Evolutionary conservation across 2,888 invertebrate species (phyloP), one percentile per base, ranked within the genome.

Genomic region (Eudemis profundana): DNA sequence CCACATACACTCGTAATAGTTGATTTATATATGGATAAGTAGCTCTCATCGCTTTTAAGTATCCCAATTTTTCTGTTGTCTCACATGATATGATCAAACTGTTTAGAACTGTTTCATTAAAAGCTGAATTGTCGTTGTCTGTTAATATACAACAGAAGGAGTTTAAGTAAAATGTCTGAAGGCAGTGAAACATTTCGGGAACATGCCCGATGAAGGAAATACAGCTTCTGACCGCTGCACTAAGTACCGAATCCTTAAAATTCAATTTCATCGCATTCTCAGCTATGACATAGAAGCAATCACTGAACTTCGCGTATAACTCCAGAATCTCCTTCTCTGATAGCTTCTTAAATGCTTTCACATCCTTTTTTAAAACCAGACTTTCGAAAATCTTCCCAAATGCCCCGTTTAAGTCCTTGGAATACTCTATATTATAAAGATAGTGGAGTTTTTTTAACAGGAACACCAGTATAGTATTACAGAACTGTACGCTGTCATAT

Each of bases 11-110:
- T 42, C 84, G 74, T n/a, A 90, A 7, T 3, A 87, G 72, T 69
- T 89, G 90, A 49, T 78, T 81, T 1, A 91, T 33, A 40, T 76
- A 88, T 0, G 89, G 86, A 68, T 87, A 90, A 0, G 86, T 85
- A 0, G 71, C 66, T 0, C 69, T 51, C 73, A 90, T 77, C 0
- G 76, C 72, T 15, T 73, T 72, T 1, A 71, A 67, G 14, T 86
- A 83, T 0, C 84, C 85, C 2, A 85, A 27, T 67, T 81, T 87
- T 12, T 84, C 83, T 0, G 83, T 78, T 0, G 76, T 81, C 19
- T 82, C 79, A 29, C 85, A 83, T 0, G 84, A 82, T 0, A 70
- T n/a, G 0, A 78, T 33, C 0, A 90, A 67, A 63, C 77, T 78
- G 15, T 78, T 79, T 0, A 91, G 75, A 0, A 83, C 68, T 0